Conservation (phyloP, 2,797 vertebrate genomes). For the Morelia viridis region DNA sequence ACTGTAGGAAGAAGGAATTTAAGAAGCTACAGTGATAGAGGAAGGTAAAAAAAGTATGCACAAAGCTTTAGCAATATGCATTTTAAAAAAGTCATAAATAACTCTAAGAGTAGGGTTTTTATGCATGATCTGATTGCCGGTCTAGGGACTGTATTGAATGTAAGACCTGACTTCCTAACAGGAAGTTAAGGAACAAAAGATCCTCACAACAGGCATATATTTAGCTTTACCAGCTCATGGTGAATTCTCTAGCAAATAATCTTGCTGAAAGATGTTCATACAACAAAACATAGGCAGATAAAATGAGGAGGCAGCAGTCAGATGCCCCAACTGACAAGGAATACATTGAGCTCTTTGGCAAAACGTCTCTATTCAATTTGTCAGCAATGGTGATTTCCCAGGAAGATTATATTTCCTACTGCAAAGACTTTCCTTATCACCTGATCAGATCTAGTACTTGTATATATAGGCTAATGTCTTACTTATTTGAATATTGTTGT, state of each 20-base stretch:
- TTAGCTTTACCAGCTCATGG: neutral
- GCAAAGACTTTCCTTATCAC: neutral
- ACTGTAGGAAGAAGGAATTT: neutral
- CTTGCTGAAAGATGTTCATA: neutral
- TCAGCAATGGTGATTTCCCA: slow-evolving; percentile 1
- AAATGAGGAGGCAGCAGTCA: slow-evolving; percentile 17
- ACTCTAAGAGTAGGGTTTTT: neutral
- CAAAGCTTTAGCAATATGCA: neutral
- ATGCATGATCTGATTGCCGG: neutral
- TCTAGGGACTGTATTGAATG: slow-evolving; percentile 13
- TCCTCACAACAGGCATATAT: neutral
- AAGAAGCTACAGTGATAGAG: neutral
- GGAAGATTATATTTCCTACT: neutral
- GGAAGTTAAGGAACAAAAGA: neutral
- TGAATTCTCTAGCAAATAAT: slow-evolving; percentile 33
- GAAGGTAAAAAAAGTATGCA: neutral
- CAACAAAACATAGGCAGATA: neutral
- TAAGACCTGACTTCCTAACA: neutral
- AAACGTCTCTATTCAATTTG: neutral
- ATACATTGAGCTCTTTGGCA: slow-evolving; percentile 20
- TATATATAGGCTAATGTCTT: neutral
- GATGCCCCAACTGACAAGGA: neutral
- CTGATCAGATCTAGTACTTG: neutral
- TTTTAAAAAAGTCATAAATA: neutral
- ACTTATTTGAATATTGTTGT: neutral